Evolutionary conservation across 2,113 vertebrate species (phyloP).

Genomic region (Catharus bicknelli): DNA sequence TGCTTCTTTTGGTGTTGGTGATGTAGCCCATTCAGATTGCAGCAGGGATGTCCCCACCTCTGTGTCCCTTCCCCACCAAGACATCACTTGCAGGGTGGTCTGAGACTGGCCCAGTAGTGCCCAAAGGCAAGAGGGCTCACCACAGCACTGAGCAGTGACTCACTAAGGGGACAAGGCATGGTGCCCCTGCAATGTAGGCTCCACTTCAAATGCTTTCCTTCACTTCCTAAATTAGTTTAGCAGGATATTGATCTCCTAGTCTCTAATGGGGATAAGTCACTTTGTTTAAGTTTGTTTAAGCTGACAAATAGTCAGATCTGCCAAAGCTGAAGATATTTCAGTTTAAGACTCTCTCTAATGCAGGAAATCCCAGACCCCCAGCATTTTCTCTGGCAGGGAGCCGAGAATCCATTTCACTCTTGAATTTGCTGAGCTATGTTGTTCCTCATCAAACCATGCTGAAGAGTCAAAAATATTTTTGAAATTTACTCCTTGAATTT

Average conservation of each 20-base stretch:
- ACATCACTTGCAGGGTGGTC: background rate
- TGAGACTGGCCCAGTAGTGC: rapidly evolving
- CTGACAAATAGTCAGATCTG: constrained; percentile 55
- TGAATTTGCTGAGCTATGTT: background rate
- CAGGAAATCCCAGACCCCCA: constrained; percentile 61
- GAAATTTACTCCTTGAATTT: constrained; percentile 3
- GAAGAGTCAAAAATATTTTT: constrained; percentile 2
- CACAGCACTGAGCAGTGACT: background rate
- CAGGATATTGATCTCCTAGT: constrained; percentile 19
- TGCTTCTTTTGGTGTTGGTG: background rate
- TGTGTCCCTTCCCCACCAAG: rapidly evolving
- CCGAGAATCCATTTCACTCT: background rate
- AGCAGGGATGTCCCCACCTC: background rate
- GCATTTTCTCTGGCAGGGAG: constrained; percentile 36
- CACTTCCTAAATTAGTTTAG: constrained; percentile 28
- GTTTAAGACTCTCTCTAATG: constrained; percentile 44
- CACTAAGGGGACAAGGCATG: background rate
- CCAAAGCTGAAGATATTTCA: constrained; percentile 35
- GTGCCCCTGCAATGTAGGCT: background rate
- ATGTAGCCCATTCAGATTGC: background rate
- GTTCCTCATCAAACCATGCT: background rate
- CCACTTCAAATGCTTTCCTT: background rate
- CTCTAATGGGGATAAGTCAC: constrained; percentile 42
- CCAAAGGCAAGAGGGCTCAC: background rate
- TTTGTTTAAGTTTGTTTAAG: constrained; percentile 58